A percentile compares a stretch with the other conserved stretches of the same genome.
Conservation (phyloP, 2,888 invertebrate species). For the Amphipyra berbera region DNA sequence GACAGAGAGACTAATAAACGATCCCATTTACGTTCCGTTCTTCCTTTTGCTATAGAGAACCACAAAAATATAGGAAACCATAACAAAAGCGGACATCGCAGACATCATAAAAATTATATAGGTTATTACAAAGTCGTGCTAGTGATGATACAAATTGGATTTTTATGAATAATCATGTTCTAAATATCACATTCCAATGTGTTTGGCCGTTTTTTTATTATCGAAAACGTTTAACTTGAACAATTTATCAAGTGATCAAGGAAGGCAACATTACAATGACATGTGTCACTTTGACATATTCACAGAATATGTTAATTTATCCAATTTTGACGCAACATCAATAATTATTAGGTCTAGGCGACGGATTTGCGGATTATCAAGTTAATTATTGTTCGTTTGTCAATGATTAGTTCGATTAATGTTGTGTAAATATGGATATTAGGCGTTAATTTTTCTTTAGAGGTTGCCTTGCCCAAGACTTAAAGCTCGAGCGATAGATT, state of each 20-base stretch:
- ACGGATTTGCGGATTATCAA: slow-evolving; percentile 17
- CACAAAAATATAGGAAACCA: slow-evolving; percentile 36
- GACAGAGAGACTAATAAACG: slow-evolving; percentile 16
- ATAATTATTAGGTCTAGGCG: slow-evolving; percentile 36
- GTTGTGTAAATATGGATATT: slow-evolving; percentile 8
- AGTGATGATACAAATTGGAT: slow-evolving; percentile 36
- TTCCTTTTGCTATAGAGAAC: slow-evolving; percentile 14
- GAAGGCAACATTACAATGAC: slow-evolving; percentile 58
- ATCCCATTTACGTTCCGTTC: slow-evolving; percentile 13
- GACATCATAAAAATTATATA: slow-evolving; percentile 39
- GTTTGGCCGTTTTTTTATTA: slow-evolving; percentile 23
- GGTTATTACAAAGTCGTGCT: slow-evolving; percentile 56
- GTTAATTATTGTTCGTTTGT: slow-evolving; percentile 24
- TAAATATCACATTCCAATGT: slow-evolving; percentile 60
- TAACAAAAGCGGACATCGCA: slow-evolving; percentile 29
- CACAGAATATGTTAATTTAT: slow-evolving; percentile 47
- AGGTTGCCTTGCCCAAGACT: no score
- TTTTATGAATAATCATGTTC: slow-evolving; percentile 53
- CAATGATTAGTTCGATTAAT: slow-evolving; percentile 6
- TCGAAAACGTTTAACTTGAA: slow-evolving; percentile 26
- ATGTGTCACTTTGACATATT: slow-evolving; percentile 48
- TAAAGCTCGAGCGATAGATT: no score
- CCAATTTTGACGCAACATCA: slow-evolving; percentile 50
- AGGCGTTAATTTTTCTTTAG: neutral
- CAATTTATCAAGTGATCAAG: slow-evolving; percentile 62